Conservation (phyloP, 2,797 vertebrate species). For the Pipistrellus kuhlii region DNA sequence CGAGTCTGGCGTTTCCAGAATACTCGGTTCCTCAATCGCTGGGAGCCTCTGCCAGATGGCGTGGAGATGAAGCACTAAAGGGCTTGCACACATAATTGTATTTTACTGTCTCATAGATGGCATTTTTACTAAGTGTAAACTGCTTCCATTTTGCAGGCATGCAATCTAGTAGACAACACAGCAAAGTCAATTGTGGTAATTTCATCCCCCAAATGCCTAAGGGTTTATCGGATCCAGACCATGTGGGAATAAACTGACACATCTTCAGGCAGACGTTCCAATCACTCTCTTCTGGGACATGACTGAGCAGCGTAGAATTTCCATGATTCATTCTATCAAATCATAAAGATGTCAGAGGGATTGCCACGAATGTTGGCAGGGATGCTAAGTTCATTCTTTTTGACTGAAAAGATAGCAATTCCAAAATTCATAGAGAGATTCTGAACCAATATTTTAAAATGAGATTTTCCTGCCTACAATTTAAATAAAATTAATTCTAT, state of each 20-base stretch:
- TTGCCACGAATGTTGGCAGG: constrained; percentile 67
- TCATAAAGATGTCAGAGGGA: constrained; percentile 76
- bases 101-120: constrained; percentile 65
- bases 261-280: constrained; percentile 75
- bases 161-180: constrained; percentile 78
- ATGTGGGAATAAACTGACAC: constrained; percentile 68
- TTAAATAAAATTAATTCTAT: constrained; percentile 42
- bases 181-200: constrained; percentile 69
- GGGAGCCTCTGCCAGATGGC: neutral
- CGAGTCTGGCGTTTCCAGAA: constrained; percentile 27
- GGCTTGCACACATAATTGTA: constrained; percentile 46
- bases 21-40: constrained; percentile 17
- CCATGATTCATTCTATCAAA: constrained; percentile 68
- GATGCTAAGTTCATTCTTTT: constrained; percentile 63
- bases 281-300: constrained; percentile 61
- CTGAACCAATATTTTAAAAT: constrained; percentile 60
- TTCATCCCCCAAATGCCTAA: constrained; percentile 57
- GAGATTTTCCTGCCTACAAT: neutral
- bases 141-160: constrained; percentile 74
- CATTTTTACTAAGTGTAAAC: constrained; percentile 78
- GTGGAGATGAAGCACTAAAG: constrained; percentile 44
- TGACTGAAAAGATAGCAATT: constrained; percentile 26
- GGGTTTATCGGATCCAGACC: constrained; percentile 80
- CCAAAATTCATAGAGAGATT: constrained; percentile 53
- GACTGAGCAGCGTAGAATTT: constrained; percentile 59